Percentiles rank a stretch among this genome's conserved stretches.
Conservation (phyloP, 2,888 invertebrate genomes). For the Dolichopus griseipennis region DNA sequence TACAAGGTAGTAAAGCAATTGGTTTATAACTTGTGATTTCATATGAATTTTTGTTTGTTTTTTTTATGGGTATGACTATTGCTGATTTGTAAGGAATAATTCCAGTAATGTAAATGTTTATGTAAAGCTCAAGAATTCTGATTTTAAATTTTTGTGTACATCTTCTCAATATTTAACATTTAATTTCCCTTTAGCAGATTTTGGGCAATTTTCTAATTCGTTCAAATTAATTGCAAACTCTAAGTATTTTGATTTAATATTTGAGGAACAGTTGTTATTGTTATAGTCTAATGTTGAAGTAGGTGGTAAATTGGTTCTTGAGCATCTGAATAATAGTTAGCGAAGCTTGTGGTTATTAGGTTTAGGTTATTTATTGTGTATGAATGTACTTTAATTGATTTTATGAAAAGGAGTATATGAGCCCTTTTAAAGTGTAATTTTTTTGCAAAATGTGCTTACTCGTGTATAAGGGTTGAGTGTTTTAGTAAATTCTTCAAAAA, state of each 20-base stretch:
- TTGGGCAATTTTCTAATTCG: not conserved
- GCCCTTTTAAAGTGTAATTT: not conserved
- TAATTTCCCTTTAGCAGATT: not conserved
- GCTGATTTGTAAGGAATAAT: too few species aligned
- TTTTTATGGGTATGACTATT: too few species aligned
- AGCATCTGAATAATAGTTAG: not conserved
- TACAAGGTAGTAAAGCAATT: slow-evolving; percentile 14
- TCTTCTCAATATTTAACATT: too few species aligned
- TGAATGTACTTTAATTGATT: not conserved
- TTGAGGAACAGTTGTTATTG: not conserved
- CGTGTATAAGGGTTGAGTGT: not conserved
- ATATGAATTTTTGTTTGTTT: not conserved
- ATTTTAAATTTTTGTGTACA: too few species aligned
- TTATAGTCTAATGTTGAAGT: not conserved
- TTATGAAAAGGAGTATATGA: not conserved
- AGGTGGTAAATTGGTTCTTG: not conserved
- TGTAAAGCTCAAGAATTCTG: too few species aligned
- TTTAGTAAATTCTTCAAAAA: not conserved
- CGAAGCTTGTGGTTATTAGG: not conserved
- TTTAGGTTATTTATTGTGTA: not conserved
- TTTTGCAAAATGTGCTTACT: not conserved
- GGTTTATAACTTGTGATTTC: slow-evolving; percentile 2
- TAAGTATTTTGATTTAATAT: not conserved
- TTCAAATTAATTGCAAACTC: not conserved
- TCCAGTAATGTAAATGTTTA: too few species aligned